phyloP scores from a whole-genome alignment of 1,140 invertebrate species.

The Cydia amplana region DNA sequence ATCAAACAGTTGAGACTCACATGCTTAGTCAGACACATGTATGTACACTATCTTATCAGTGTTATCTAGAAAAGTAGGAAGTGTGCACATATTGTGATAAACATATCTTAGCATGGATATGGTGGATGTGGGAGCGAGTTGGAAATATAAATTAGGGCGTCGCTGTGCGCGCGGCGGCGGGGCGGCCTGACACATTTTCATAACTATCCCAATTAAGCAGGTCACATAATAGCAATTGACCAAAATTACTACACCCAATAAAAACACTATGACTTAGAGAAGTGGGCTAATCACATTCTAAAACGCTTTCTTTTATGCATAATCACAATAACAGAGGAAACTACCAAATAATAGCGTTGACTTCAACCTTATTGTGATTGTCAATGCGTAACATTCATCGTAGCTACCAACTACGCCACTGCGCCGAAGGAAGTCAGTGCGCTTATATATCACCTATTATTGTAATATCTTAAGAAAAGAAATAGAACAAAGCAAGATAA shows the following conservation, averaged over 20 bases:
- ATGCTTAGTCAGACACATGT: constrained; percentile 40
- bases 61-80: constrained; percentile 71
- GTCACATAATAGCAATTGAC: constrained; percentile 51
- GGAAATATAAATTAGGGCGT: constrained; percentile 56
- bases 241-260: constrained; percentile 35
- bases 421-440: background rate
- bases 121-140: constrained; percentile 24
- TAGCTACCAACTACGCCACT: constrained; percentile 20
- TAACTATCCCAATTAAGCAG: constrained; percentile 71
- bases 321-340: constrained; percentile 40
- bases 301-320: constrained; percentile 38
- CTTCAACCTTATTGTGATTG: constrained; percentile 19
- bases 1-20: background rate
- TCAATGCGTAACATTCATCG: constrained; percentile 1
- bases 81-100: constrained; percentile 56
- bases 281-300: constrained; percentile 38
- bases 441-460: constrained; percentile 28
- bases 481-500: constrained; percentile 40
- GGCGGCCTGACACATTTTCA: constrained; percentile 71
- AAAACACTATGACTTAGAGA: constrained; percentile 41
- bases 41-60: constrained; percentile 69
- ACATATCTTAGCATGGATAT: constrained; percentile 34
- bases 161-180: constrained; percentile 42
- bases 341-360: constrained; percentile 21
- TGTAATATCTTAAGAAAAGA: constrained; percentile 32